phyloP scores from a whole-genome alignment of 2,113 vertebrate species.

The Anoura caudifer region DNA sequence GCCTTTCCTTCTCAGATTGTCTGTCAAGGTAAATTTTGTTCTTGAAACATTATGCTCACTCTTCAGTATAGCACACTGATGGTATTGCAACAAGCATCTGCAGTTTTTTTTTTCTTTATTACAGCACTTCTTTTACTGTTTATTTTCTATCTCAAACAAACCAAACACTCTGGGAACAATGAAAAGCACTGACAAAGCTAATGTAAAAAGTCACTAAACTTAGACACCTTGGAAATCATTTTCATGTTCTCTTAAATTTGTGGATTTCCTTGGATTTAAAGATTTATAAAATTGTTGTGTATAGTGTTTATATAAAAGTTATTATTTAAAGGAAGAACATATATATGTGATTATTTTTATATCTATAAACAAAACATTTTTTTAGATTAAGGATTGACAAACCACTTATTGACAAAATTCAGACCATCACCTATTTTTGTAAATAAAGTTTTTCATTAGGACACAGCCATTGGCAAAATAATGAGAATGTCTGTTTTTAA shows the following conservation, averaged over 20 bases:
- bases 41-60: neutral
- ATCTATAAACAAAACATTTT: neutral
- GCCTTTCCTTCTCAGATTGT: conserved; percentile 90
- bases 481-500: neutral
- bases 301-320: neutral
- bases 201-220: neutral
- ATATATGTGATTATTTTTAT: neutral
- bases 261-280: neutral
- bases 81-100: fast-evolving
- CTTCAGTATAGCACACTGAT: neutral
- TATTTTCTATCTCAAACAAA: neutral
- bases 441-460: neutral
- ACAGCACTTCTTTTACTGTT: neutral
- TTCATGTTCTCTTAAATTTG: neutral
- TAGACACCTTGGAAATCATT: neutral
- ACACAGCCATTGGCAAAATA: neutral
- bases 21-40: conserved; percentile 86
- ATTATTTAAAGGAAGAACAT: neutral
- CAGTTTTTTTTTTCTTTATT: neutral
- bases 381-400: neutral
- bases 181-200: neutral
- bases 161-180: neutral
- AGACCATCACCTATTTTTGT: neutral
- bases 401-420: neutral
- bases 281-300: neutral